phyloP scores from a whole-genome alignment of 2,113 vertebrate genomes.

The Heliornis fulica region DNA sequence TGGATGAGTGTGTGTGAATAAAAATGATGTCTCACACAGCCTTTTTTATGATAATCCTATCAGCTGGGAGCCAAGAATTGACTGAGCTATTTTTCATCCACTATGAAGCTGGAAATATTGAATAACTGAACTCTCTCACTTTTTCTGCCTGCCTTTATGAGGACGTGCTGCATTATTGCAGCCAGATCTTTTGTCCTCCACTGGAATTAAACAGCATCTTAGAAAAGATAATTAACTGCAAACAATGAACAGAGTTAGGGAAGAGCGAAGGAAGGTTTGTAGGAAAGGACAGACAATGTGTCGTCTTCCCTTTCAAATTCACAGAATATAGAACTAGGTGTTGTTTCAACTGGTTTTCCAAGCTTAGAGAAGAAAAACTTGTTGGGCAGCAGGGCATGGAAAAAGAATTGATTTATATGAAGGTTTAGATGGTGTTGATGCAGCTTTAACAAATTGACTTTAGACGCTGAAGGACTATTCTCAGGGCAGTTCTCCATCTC shows the following conservation, averaged over 20 bases:
- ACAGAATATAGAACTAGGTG: neutral
- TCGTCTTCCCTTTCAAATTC: neutral
- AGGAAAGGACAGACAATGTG: neutral
- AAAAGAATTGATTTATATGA: neutral
- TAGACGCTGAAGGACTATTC: neutral
- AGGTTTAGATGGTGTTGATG: neutral
- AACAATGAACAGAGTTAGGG: neutral
- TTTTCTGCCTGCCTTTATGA: neutral
- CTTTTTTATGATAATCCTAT: conserved; percentile 36
- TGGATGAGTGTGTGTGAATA: neutral
- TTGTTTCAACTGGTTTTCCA: neutral
- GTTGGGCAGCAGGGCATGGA: neutral
- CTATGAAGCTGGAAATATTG: neutral
- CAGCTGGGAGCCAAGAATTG: neutral
- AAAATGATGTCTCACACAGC: neutral
- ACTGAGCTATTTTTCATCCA: conserved; percentile 11
- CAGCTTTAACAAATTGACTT: neutral
- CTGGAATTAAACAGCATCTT: neutral
- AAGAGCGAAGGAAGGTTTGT: neutral
- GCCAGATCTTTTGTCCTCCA: neutral
- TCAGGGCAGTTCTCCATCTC: neutral
- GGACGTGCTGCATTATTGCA: neutral
- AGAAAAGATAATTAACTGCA: neutral
- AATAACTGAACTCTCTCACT: neutral
- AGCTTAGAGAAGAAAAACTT: neutral